These are phyloP conservation scores for Alviniconcha marisindica DNA, from an alignment of 1,140 invertebrate genomes.

Conservation along the genomic window DNA sequence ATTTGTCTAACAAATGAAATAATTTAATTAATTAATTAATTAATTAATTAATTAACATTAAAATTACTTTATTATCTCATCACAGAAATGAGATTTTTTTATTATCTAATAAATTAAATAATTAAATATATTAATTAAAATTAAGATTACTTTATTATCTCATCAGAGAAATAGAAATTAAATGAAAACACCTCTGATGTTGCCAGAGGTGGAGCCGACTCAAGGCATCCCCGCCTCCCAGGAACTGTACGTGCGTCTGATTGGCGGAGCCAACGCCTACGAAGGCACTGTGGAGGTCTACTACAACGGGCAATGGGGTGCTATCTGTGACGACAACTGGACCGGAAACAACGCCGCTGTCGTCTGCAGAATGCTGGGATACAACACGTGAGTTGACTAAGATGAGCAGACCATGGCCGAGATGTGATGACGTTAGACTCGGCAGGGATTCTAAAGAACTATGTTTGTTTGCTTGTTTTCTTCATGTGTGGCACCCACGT, in stretches of 20 bases:
- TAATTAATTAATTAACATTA: too few relatives aligned
- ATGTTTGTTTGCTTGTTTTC: not conserved
- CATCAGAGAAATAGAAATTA: not conserved
- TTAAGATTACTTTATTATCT: too few relatives aligned
- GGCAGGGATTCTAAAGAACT: too few relatives aligned
- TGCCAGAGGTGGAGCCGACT: slow-evolving; percentile 27
- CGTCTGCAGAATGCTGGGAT: slow-evolving; percentile 84
- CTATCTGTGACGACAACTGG: slow-evolving; percentile 87
- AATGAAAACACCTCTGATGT: not conserved
- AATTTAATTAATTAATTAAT: too few relatives aligned
- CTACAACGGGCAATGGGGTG: slow-evolving; percentile 83
- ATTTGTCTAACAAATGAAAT: not conserved
- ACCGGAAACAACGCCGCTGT: slow-evolving; percentile 83
- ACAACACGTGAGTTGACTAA: slow-evolving; percentile 43
- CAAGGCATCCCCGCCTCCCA: slow-evolving; percentile 15
- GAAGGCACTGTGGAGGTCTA: slow-evolving; percentile 84
- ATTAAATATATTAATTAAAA: not conserved
- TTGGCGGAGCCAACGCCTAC: slow-evolving; percentile 44
- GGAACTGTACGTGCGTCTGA: slow-evolving; percentile 48
- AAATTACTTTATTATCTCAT: too few relatives aligned
- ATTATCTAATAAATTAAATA: not conserved
- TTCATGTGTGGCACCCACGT: not conserved
- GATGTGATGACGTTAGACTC: not conserved
- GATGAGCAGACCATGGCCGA: not conserved
- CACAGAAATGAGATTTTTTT: not conserved